phyloP scores from a whole-genome alignment of 2,797 vertebrate species.

The Mergus octosetaceus region DNA sequence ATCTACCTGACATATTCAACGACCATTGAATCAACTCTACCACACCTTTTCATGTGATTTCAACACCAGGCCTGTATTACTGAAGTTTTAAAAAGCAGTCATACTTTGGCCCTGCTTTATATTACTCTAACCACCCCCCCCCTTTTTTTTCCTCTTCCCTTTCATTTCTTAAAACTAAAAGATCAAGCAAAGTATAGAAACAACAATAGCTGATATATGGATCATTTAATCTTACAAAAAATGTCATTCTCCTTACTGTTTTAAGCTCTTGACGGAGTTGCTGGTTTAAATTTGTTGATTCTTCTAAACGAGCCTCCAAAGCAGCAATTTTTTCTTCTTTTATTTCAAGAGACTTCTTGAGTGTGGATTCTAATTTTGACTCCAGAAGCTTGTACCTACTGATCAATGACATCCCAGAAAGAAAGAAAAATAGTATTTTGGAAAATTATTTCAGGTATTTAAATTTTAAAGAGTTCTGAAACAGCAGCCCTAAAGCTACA shows the following conservation, averaged over 20 bases:
- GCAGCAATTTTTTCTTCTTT: constrained; percentile 99
- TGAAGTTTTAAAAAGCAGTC: background rate
- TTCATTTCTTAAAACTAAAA: background rate
- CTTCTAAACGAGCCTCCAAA: constrained; percentile 95
- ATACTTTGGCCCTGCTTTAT: background rate
- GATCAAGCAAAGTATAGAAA: background rate
- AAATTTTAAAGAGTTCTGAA: background rate
- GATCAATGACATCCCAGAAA: constrained; percentile 17
- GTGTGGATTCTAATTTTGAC: constrained; percentile 93
- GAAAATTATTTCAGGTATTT: background rate
- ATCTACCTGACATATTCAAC: background rate
- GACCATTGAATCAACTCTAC: background rate
- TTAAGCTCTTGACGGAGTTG: constrained; percentile 97
- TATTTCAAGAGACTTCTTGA: constrained; percentile 98
- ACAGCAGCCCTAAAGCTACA: background rate
- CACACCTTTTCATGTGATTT: background rate
- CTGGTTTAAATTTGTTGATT: constrained; percentile 97
- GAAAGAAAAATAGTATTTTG: background rate
- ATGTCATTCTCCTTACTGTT: constrained; percentile 81
- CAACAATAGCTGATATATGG: background rate
- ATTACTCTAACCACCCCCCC: background rate
- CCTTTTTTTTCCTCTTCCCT: background rate
- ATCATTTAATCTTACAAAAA: background rate
- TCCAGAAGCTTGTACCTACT: constrained; percentile 94
- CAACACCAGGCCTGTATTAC: too few species aligned